Base-by-base conservation (phyloP, 2,888 invertebrate species). In the Xylota sylvarum region DNA sequence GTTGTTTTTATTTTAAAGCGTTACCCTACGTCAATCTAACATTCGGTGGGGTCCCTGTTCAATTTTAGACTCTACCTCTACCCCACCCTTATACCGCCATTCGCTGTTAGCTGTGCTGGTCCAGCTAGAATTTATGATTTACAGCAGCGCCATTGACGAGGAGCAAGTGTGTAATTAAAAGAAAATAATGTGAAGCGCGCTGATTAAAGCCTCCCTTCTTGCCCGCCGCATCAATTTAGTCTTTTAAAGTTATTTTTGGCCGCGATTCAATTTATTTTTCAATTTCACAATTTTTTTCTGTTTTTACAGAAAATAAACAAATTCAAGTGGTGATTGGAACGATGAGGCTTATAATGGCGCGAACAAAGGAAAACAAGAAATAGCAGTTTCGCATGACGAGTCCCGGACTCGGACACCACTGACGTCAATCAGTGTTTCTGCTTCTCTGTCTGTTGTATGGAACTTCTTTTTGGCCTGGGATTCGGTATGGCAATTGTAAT, bases 361-460 rank as follows among this genome's bases (percentile, higher is more conserved):
- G 48, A 74, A 67, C 73, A 70, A 76, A 58, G 73, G 48, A 65
- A 70, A 81, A 85, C 70, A 85, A 85, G 85, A 81, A 80, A 81
- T 72, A 81, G 85, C 80, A 76, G 81, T 76, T 76, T 76, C 65
- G 52, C 76, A 52, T 79, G 73, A 76, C 76, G 65, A 52, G 40
- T 40, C 62, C 17, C 67, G 14, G 14, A 74, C 35, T 73, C n/a
- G n/a, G 55, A 58, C 72, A 69, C 69, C 56, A 32, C 52, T 73
- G 85, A 85, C 85, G 85, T 85, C 85, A 85, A 85, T 85, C 80
- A 52, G 70, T 48, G 52, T 55, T 32, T 62, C 12, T 67, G 9
- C 14, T 58, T 72, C 10, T 62, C 9, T 37, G 62, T 27, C 40
- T 37, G 37, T 3, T 37, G 23, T 27, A 30, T 17, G 6, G 56